Conservation (phyloP, 2,888 invertebrate genomes). For the Eupithecia insigniata region DNA sequence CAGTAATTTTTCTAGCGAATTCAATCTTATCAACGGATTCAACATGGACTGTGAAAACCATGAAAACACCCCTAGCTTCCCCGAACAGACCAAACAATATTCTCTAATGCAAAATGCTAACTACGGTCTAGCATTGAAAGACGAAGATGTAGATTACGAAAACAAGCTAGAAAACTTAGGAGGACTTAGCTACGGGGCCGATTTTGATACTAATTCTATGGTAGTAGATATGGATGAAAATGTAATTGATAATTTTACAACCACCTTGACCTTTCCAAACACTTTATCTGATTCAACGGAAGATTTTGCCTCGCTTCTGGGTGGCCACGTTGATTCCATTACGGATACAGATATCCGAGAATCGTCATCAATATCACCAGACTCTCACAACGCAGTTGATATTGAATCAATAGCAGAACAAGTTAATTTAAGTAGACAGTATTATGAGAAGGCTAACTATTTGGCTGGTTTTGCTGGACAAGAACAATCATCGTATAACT, state of each 20-base stretch:
- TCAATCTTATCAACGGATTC: conserved; percentile 88
- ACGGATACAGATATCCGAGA: conserved; percentile 88
- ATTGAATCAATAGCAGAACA: conserved; percentile 92
- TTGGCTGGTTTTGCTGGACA: conserved; percentile 73
- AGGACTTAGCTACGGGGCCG: conserved; percentile 82
- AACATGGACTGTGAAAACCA: conserved; percentile 91
- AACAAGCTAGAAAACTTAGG: conserved; percentile 89
- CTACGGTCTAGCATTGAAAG: conserved; percentile 91
- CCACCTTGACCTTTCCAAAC: conserved; percentile 91
- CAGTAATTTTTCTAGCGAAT: conserved; percentile 87
- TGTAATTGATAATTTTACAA: conserved; percentile 92
- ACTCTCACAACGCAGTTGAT: conserved; percentile 87
- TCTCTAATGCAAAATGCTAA: conserved; percentile 92
- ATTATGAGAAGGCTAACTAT: conserved; percentile 80
- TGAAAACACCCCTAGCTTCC: conserved; percentile 81
- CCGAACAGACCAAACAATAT: conserved; percentile 88
- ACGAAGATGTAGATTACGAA: conserved; percentile 92
- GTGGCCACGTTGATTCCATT: conserved; percentile 88
- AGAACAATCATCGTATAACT: conserved; percentile 85
- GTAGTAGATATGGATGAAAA: conserved; percentile 92
- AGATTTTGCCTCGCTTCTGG: conserved; percentile 90
- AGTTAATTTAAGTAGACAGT: conserved; percentile 85
- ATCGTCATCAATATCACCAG: conserved; percentile 88
- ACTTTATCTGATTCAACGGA: conserved; percentile 92
- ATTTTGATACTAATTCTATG: conserved; percentile 90